These are phyloP conservation scores for Parnassius mnemosyne DNA, from an alignment of 2,888 invertebrate species.

Conservation along the genomic window DNA sequence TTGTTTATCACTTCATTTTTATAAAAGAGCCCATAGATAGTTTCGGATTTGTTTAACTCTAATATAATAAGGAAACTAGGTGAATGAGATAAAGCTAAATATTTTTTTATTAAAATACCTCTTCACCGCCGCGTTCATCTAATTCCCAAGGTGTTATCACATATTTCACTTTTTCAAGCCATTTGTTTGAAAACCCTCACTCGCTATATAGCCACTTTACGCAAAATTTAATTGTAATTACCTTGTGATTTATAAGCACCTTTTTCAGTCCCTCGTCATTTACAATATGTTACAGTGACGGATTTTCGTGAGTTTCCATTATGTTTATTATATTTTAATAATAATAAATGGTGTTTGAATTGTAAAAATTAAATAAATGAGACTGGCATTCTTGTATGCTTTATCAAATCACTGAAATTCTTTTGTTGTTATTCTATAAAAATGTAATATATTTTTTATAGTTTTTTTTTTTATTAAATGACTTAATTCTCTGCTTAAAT, in stretches of 20 bases:
- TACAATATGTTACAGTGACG: constrained; percentile 21
- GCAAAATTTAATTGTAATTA: constrained; percentile 25
- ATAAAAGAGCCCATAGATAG: too few relatives aligned
- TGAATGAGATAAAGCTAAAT: too few relatives aligned
- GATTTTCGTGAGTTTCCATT: constrained; percentile 14
- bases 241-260: constrained; percentile 22
- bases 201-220: constrained; percentile 16
- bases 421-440: too few relatives aligned
- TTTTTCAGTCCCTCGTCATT: constrained; percentile 24
- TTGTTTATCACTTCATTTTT: too few relatives aligned
- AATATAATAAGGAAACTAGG: too few relatives aligned
- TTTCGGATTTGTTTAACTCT: too few relatives aligned
- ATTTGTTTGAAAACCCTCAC: constrained; percentile 20
- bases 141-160: not conserved
- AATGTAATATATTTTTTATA: too few relatives aligned
- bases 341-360: not conserved
- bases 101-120: too few relatives aligned
- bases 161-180: constrained; percentile 23
- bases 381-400: not conserved
- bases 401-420: too few relatives aligned
- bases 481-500: too few relatives aligned
- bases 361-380: not conserved
- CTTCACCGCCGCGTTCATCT: too few relatives aligned
- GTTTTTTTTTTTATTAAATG: too few relatives aligned
- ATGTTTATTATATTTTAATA: constrained; percentile 15